Evolutionary conservation across 1,140 invertebrate genomes (phyloP), one percentile per base, ranked within the genome.

Genomic region (Planococcus citri): DNA sequence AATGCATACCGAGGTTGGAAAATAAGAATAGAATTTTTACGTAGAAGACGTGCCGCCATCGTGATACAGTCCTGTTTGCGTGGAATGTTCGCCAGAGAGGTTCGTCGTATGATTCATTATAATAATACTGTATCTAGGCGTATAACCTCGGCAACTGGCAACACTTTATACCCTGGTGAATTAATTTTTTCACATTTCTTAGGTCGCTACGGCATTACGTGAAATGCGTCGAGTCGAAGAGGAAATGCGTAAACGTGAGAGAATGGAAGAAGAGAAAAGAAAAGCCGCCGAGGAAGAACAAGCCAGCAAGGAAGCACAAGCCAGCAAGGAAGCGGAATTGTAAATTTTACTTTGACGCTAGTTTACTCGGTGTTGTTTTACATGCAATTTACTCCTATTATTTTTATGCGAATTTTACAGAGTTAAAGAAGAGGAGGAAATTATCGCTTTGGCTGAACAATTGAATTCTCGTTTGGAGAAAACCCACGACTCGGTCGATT

Each of bases 161-260:
- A n/a, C n/a, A n/a, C n/a, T n/a, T 60, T 60, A 22, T 60, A 60
- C 17, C 33, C 33, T 6, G 33, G 6, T 37, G 33, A 14, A 37
- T 37, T 37, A 8, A 37, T 8, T 8, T 6, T n/a, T n/a, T 37
- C 33, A 14, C 33, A 14, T 64, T 64, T 25, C 24, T 64, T 75
- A 82, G 77, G 87, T 89, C 10, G 94, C 94, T 0, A 80, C 87
- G 6, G 91, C 92, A 1, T 77, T 96, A 60, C 80, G 90, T 0
- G 91, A 95, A 82, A 93, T 94, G 89, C 84, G 88, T 73, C 81
- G 88, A n/a, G 89, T 95, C 27, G 93, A 97, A 78, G 91, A 94
- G 76, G 92, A 95, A 80, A 90, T 94, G 83, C 82, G 87, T 70
- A 85, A 89, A 74, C 81, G 90, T 69, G 89, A 92, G 74, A 84